A percentile compares a stretch with the other conserved stretches of the same genome.
These are phyloP conservation scores for Platycheirus albimanus DNA, from an alignment of 2,888 invertebrate genomes.

Conservation along the genomic window DNA sequence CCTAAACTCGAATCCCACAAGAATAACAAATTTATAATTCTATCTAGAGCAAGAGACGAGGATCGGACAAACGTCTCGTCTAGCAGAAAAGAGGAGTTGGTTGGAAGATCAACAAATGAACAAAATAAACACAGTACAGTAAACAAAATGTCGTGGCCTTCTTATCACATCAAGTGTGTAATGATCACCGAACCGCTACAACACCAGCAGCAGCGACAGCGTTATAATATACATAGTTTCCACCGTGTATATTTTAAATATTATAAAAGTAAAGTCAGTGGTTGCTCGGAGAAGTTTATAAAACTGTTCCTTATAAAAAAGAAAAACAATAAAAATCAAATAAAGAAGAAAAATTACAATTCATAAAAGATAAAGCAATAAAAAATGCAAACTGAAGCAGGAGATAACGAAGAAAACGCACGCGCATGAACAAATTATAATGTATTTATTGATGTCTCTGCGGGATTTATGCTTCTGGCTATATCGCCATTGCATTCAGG, in stretches of 20 bases:
- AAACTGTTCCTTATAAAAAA: not conserved
- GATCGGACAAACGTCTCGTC: not conserved
- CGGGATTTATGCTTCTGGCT: not conserved
- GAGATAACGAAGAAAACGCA: conserved; percentile 46
- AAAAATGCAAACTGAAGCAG: conserved; percentile 18
- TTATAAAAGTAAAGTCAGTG: conserved; percentile 9
- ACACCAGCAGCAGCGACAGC: too few relatives aligned
- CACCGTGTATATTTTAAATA: not conserved
- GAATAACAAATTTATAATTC: conserved; percentile 20
- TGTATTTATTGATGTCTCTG: conserved; percentile 19
- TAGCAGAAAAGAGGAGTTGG: not conserved
- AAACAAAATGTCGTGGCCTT: conserved; percentile 71
- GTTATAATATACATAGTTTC: conserved; percentile 6
- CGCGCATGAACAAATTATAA: conserved; percentile 11
- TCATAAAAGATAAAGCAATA: conserved; percentile 16
- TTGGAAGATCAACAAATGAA: conserved; percentile 1
- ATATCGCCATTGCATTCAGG: conserved; percentile 19
- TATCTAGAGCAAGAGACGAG: not conserved
- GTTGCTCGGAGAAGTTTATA: not conserved
- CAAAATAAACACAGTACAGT: conserved; percentile 33
- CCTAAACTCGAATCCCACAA: not conserved
- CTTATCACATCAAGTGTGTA: conserved; percentile 72
- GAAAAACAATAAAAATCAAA: too few relatives aligned
- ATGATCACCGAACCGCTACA: conserved; percentile 65
- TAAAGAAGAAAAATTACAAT: conserved; percentile 9